Base-by-base conservation (phyloP, 2,797 vertebrate species). In the Sphaeramia orbicularis region DNA sequence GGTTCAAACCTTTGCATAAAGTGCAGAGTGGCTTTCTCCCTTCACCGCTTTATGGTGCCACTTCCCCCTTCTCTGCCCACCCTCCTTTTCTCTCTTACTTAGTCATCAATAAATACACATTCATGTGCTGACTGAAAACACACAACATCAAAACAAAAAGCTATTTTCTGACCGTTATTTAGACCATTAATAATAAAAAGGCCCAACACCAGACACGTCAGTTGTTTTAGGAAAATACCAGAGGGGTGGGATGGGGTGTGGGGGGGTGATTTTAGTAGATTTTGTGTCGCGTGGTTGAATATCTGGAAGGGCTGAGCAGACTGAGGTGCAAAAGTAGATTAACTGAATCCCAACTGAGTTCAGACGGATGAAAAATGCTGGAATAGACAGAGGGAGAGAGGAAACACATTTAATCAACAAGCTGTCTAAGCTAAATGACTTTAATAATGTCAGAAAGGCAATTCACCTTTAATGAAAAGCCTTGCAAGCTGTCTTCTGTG, bases 41-140 rank as follows among this genome's bases (percentile, higher is more conserved):
- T 18, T 48, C 50, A 45, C 45, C 48, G 6, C 47, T 80, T 87
- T 47, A 68, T 42, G 27, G 56, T 36, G 60, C 65, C 63, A 64
- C 80, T 66, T 61, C 54, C 6, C 19, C 19, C 54, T 65, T 55
- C 54, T 43, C 36, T 57, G 12, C 44, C 50, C 70, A 43, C 40
- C 44, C 58, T 65, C 71, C 55, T 9, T 74, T 64, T 66, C 75
- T 71, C 57, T 66, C 54, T 64, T 56, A 73, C 86, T 89, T 81
- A 87, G 84, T 92, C 91, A 92, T 90, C 88, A 91, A 76, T 84
- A 91, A 87, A 89, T 78, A 77, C 81, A 68, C 78, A 78, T 74
- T 83, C 79, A 64, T 76, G 83, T 40, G 76, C 81, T 75, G 77
- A 74, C 68, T 50, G 40, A 65, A 84, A 79, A 73, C 57, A 65